Conservation (phyloP, 2,113 vertebrate species). For the Scopus umbretta region DNA sequence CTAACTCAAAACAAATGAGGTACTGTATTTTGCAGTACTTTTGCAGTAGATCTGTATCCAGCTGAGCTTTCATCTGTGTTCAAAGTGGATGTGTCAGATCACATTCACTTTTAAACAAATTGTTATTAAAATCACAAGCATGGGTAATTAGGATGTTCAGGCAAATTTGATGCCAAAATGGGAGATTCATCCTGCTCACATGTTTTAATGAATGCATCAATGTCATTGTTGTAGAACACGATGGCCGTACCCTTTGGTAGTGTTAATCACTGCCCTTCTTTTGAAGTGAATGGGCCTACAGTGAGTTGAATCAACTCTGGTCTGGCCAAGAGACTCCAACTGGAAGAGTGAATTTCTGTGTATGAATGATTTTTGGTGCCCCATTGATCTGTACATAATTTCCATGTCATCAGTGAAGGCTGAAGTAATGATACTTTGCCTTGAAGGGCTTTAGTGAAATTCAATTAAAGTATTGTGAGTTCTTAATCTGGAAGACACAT, state of each 20-base stretch:
- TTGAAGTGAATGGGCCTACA: not conserved
- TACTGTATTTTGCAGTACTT: slow-evolving; percentile 21
- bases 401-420: not conserved
- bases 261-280: not conserved
- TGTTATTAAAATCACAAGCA: slow-evolving; percentile 9
- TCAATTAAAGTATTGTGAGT: not conserved
- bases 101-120: not conserved
- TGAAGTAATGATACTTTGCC: not conserved
- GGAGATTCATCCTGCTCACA: not conserved
- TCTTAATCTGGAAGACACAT: not conserved
- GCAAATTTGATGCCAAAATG: not conserved
- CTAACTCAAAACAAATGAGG: slow-evolving; percentile 65
- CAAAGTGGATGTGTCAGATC: slow-evolving; percentile 1
- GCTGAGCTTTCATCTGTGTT: slow-evolving; percentile 1
- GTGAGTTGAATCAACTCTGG: not conserved
- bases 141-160: not conserved
- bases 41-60: not conserved
- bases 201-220: not conserved
- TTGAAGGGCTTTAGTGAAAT: not conserved
- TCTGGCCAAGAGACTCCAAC: not conserved
- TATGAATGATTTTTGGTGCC: not conserved
- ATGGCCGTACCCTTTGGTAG: not conserved
- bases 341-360: not conserved
- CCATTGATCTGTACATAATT: not conserved
- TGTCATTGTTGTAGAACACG: not conserved